These are phyloP conservation scores for Mallateleia sp. DNA, from an alignment of 2,888 invertebrate genomes.

Conservation along the genomic window DNA sequence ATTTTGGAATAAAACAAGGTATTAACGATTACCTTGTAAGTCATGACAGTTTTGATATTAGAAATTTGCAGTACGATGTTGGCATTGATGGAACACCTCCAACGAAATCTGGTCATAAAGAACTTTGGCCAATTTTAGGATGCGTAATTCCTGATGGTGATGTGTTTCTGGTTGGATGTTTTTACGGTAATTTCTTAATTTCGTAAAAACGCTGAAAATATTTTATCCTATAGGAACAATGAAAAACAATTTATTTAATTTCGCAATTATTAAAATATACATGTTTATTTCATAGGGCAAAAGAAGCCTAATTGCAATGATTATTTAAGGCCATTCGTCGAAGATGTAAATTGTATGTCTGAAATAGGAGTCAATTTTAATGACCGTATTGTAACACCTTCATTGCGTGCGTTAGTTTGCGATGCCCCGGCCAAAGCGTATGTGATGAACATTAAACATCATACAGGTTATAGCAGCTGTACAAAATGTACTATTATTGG, in stretches of 20 bases:
- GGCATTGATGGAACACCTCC: conserved; percentile 24
- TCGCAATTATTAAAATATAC: no score
- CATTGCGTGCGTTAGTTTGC: neutral
- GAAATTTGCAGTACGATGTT: conserved; percentile 10
- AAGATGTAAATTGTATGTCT: neutral
- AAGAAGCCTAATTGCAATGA: neutral
- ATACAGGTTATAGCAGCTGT: conserved; percentile 30
- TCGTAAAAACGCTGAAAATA: no score
- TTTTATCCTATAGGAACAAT: no score
- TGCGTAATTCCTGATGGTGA: conserved; percentile 23
- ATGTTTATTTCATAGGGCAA: no score
- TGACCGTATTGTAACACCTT: neutral
- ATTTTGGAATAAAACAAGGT: conserved; percentile 37
- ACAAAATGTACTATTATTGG: conserved; percentile 38
- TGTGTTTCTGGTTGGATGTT: conserved; percentile 8
- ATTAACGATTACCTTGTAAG: conserved; percentile 7
- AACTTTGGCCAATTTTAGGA: conserved; percentile 29
- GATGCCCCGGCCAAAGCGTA: conserved; percentile 39
- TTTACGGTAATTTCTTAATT: conserved; percentile 8
- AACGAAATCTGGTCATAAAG: conserved; percentile 25
- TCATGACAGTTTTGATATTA: neutral
- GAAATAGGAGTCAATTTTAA: conserved; percentile 9
- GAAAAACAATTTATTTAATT: no score
- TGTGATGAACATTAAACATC: conserved; percentile 18
- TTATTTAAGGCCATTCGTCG: conserved; percentile 18